These are phyloP conservation scores for Erebia epiphron DNA, from an alignment of 2,888 invertebrate species.

Conservation along the genomic window DNA sequence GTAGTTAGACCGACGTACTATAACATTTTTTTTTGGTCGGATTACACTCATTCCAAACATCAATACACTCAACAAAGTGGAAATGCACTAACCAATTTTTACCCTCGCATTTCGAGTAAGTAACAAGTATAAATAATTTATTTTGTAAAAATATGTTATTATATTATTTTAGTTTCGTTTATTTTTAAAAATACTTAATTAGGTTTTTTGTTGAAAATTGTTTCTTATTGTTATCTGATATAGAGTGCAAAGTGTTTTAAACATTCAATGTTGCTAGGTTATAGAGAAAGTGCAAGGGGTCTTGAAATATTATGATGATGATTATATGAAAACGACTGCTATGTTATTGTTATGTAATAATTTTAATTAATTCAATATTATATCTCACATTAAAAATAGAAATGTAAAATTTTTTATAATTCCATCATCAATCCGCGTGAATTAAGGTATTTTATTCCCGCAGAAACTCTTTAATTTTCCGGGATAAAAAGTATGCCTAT, in stretches of 20 bases:
- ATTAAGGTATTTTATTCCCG: no score
- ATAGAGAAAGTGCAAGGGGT: slow-evolving; percentile 10
- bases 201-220: not conserved
- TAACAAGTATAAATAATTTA: not conserved
- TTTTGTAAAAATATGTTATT: not conserved
- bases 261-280: slow-evolving; percentile 20
- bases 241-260: not conserved
- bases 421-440: no score
- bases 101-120: not conserved
- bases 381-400: not conserved
- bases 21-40: slow-evolving; percentile 47
- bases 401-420: no score
- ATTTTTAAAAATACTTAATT: no score
- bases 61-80: slow-evolving; percentile 48
- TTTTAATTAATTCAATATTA: not conserved
- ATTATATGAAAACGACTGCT: not conserved
- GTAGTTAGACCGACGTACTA: slow-evolving; percentile 18
- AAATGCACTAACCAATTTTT: not conserved
- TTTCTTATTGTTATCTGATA: slow-evolving; percentile 6
- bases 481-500: no score
- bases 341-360: not conserved
- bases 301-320: not conserved
- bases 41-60: slow-evolving; percentile 58
- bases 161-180: no score
- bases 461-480: no score